These are phyloP conservation scores for Halcyon leucocephala DNA, from an alignment of 2,797 vertebrate species.

Conservation along the genomic window DNA sequence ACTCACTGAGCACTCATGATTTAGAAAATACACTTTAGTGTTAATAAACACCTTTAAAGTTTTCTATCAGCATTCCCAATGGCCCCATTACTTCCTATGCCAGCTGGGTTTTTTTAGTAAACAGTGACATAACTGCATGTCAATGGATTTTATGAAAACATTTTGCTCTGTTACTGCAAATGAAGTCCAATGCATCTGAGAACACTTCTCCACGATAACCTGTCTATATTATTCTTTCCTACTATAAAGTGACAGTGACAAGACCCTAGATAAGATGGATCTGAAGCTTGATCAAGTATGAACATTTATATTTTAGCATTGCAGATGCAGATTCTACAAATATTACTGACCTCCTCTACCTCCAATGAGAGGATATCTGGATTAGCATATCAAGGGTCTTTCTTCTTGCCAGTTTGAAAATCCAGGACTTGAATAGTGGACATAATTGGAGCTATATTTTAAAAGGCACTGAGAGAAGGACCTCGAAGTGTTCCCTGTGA, in stretches of 20 bases:
- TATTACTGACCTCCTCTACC: neutral
- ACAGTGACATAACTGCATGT: neutral
- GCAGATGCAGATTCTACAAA: neutral
- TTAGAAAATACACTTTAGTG: neutral
- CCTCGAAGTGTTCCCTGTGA: neutral
- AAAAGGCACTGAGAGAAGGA: neutral
- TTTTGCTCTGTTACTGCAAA: neutral
- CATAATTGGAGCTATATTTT: accelerated
- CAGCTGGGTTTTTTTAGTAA: slow-evolving; percentile 28
- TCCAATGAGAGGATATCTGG: neutral
- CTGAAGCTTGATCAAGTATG: neutral
- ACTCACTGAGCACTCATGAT: neutral
- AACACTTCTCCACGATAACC: neutral
- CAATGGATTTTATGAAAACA: neutral
- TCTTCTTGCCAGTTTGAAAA: neutral
- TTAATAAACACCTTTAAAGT: neutral
- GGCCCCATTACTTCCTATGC: neutral
- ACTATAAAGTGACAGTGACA: neutral
- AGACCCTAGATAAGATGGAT: neutral
- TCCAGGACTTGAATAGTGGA: neutral
- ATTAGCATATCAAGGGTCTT: neutral
- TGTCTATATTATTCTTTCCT: neutral
- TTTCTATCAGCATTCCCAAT: neutral
- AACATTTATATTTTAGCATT: neutral
- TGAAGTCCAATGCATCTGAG: neutral